Evolutionary conservation across 2,113 vertebrate species (phyloP).

Genomic region (Loxodonta africana): DNA sequence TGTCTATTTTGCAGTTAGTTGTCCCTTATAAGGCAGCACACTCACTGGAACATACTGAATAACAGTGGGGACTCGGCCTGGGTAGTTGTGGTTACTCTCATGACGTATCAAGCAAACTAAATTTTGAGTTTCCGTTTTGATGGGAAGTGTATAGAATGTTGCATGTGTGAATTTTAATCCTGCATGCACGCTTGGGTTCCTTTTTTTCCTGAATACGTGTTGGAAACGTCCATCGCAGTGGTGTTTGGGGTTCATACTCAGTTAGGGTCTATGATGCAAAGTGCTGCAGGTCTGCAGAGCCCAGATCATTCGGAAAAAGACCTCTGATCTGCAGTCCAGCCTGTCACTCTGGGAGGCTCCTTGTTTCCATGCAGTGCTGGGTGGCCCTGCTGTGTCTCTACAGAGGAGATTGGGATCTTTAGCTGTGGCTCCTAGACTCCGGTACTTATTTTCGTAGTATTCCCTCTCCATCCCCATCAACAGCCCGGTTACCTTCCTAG

Average conservation of each 20-base stretch:
- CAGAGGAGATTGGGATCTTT: neutral
- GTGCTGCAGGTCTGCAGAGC: neutral
- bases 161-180: neutral
- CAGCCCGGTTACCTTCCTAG: neutral
- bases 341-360: too few species aligned
- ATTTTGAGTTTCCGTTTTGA: slow-evolving; percentile 33
- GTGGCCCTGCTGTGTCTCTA: neutral
- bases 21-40: slow-evolving; percentile 43
- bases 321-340: neutral
- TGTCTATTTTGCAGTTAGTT: neutral
- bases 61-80: neutral
- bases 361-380: neutral
- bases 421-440: neutral
- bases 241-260: neutral
- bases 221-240: neutral
- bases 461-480: neutral
- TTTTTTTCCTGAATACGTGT: neutral
- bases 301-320: neutral
- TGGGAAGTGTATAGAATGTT: slow-evolving; percentile 28
- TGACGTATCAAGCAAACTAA: slow-evolving; percentile 22
- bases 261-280: neutral
- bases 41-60: neutral
- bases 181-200: neutral
- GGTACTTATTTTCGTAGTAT: neutral
- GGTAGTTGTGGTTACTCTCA: neutral